Evolutionary conservation across 2,113 vertebrate genomes (phyloP), one percentile per base, ranked within the genome.

Genomic region (Plectropomus leopardus): DNA sequence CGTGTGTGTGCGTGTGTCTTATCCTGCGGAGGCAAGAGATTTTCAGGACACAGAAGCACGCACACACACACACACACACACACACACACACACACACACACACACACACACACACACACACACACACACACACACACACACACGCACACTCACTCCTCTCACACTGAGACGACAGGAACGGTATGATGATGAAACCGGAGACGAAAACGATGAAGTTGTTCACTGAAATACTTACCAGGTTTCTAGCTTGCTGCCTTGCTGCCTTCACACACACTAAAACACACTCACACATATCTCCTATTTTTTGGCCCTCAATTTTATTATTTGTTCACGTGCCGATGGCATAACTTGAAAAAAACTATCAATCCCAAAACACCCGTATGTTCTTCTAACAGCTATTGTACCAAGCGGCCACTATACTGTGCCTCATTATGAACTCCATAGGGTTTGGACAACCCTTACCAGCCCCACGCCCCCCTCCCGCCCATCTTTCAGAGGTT

Each of bases 401-500:
- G 30, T 24, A 51, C n/a, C 15, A 14, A 13, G 21, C 63, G 30
- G 75, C 14, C 45, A 50, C 47, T 28, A 1, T 15, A 15, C 23
- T 42, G 2, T 13, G 59, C 64, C 65, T 74, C 70, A 48, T 80
- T 66, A 47, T 40, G 47, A 7, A 48, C 65, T 57, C 26, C 7
- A 47, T 30, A 30, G 64, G 40, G 47, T 75, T 71, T 1, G 23
- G 67, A 24, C 24, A 69, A 40, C 48, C 36, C 32, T 26, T 23
- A 21, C 40, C 23, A 54, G 1, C 45, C 34, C 21, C 2, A 17
- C 1, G 8, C 60, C 66, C n/a, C 44, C 21, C 47, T 13, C 72
- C n/a, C n/a, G n/a, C 28, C 50, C 13, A 60, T 76, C 68, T 78
- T 66, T 82, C 72, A 80, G 84, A 82, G 72, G 53, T 78, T 44